Percentiles rank a stretch among this genome's conserved stretches.
Conservation (phyloP, 2,888 invertebrate genomes). For the Doris montereyensis region DNA sequence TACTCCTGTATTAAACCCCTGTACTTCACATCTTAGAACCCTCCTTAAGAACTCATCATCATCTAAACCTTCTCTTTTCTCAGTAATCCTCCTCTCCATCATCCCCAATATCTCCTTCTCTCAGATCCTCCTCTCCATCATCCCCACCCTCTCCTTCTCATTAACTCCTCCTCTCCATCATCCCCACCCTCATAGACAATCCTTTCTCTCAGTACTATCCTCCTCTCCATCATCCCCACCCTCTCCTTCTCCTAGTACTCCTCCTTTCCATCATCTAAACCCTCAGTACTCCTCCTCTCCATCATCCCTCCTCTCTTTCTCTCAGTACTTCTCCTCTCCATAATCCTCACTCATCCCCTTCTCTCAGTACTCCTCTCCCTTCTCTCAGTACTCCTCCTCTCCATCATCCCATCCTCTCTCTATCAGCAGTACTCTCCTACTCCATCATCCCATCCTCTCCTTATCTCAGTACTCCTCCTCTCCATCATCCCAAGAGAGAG, state of each 20-base stretch:
- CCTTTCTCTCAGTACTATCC: background rate
- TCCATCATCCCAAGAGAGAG: no score
- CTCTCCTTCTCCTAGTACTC: slow-evolving; percentile 3
- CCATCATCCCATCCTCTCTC: background rate
- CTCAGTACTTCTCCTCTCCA: no score
- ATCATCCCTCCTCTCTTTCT: no score
- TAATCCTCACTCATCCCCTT: background rate
- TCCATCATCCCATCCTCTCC: no score
- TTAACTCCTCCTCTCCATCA: background rate
- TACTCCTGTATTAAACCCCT: no score
- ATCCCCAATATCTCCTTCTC: background rate
- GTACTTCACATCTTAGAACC: no score
- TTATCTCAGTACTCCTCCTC: no score
- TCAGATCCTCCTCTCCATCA: background rate
- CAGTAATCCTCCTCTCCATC: background rate
- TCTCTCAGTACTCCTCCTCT: background rate
- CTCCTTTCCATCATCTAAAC: background rate
- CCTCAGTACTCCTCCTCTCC: no score
- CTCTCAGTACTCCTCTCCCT: background rate
- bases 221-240: slow-evolving; percentile 1
- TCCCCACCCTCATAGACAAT: background rate
- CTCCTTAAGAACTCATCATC: no score
- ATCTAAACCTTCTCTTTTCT: no score
- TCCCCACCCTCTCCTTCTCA: background rate
- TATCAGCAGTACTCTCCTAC: no score